Evolutionary conservation across 2,888 invertebrate genomes (phyloP).

Genomic region (Pollenia labialis): DNA sequence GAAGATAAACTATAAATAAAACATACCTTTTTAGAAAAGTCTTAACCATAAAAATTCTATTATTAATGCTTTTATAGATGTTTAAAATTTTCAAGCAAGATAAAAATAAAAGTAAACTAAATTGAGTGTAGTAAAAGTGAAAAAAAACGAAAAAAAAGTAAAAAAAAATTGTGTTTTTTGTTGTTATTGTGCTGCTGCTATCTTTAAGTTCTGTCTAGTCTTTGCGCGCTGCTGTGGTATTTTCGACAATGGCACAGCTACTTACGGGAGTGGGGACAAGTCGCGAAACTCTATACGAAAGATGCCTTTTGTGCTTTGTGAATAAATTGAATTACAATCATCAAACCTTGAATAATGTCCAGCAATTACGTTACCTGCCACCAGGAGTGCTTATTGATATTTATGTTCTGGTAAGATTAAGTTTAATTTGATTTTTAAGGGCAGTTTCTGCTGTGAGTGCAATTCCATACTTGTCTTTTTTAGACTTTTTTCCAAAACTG

Average conservation of each 20-base stretch:
- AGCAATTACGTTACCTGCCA: slow-evolving; percentile 81
- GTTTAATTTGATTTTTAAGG: neutral
- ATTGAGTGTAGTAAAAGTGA: slow-evolving; percentile 17
- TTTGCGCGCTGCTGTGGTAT: slow-evolving; percentile 64
- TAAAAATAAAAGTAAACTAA: slow-evolving; percentile 4
- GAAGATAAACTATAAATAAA: neutral
- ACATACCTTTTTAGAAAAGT: neutral
- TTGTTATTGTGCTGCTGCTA: slow-evolving; percentile 21
- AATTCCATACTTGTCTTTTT: neutral
- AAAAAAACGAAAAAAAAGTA: neutral
- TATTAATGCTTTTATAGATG: neutral
- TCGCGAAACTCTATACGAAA: slow-evolving; percentile 79
- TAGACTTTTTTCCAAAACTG: neutral
- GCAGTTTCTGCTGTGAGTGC: no score
- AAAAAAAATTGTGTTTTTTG: slow-evolving; percentile 33
- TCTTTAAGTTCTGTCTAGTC: slow-evolving; percentile 13
- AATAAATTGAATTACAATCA: slow-evolving; percentile 81
- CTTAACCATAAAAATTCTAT: neutral
- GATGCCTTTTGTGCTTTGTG: slow-evolving; percentile 80
- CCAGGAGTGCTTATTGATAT: slow-evolving; percentile 82
- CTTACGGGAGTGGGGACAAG: slow-evolving; percentile 36
- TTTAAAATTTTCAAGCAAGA: neutral
- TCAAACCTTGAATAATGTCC: slow-evolving; percentile 79
- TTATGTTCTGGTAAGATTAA: slow-evolving; percentile 81
- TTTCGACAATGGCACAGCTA: slow-evolving; percentile 62